These are phyloP conservation scores for Arion vulgaris DNA, from an alignment of 1,140 invertebrate genomes.

Conservation along the genomic window DNA sequence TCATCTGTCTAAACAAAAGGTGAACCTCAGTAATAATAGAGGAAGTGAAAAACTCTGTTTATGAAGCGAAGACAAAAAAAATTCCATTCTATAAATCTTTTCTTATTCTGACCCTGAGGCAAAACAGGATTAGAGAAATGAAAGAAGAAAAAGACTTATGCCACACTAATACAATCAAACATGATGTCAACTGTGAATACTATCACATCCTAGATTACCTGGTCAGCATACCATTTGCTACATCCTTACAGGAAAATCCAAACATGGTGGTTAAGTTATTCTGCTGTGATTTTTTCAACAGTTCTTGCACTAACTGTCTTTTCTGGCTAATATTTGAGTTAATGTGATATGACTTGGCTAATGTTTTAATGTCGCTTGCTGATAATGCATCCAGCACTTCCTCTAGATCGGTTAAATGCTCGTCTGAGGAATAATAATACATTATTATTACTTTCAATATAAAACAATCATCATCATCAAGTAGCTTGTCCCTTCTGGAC, in stretches of 20 bases:
- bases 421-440: conserved; percentile 59
- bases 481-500: no score
- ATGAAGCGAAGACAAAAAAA: no score
- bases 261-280: conserved; percentile 62
- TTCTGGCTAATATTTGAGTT: conserved; percentile 41
- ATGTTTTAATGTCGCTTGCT: conserved; percentile 65
- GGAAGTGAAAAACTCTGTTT: no score
- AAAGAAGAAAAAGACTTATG: no score
- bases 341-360: conserved; percentile 67
- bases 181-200: no score
- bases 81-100: no score
- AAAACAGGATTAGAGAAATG: no score
- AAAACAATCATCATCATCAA: neutral
- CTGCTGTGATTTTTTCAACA: conserved; percentile 66
- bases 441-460: neutral
- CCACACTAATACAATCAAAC: no score
- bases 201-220: conserved; percentile 43
- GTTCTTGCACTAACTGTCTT: conserved; percentile 52
- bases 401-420: conserved; percentile 60
- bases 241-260: conserved; percentile 42
- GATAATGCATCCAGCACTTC: conserved; percentile 62
- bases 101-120: no score
- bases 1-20: no score
- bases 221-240: conserved; percentile 47
- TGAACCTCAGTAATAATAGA: no score